Evolutionary conservation across 2,888 invertebrate genomes (phyloP).

Genomic region (Cryptophagus acutangulus): DNA sequence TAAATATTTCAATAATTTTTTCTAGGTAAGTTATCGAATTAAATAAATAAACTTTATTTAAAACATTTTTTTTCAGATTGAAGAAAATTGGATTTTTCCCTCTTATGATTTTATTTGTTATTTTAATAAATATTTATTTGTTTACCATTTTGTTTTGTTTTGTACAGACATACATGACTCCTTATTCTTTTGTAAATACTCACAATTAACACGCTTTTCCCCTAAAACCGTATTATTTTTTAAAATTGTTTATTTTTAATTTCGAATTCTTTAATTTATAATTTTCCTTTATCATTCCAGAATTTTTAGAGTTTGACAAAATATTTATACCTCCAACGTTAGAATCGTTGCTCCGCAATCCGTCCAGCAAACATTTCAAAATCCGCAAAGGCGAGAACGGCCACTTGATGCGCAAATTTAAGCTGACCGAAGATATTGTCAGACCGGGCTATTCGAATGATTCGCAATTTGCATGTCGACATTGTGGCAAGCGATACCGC

Average conservation of each 20-base stretch:
- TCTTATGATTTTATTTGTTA: too few species aligned
- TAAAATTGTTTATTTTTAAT: neutral
- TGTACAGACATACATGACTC: too few species aligned
- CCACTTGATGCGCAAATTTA: constrained; percentile 32
- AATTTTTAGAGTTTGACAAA: constrained; percentile 41
- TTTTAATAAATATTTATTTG: too few species aligned
- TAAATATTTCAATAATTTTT: too few species aligned
- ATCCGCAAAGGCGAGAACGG: constrained; percentile 26
- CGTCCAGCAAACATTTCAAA: constrained; percentile 21
- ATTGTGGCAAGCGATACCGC: constrained; percentile 80
- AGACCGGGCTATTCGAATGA: constrained; percentile 43
- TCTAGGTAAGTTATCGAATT: too few species aligned
- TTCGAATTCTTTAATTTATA: neutral
- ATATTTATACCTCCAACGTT: constrained; percentile 37
- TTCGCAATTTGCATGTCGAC: constrained; percentile 69
- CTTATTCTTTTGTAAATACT: too few species aligned
- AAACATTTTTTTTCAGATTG: too few species aligned
- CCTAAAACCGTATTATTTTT: too few species aligned
- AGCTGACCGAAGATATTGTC: constrained; percentile 22
- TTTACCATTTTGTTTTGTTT: too few species aligned
- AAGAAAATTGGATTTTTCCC: too few species aligned
- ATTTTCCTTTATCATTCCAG: constrained; percentile 31
- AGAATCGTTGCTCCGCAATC: constrained; percentile 29
- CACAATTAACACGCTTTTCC: too few species aligned
- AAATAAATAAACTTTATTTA: too few species aligned